These are phyloP conservation scores for Psittacula cyanocephala DNA, from an alignment of 2,113 vertebrate genomes.

Conservation along the genomic window DNA sequence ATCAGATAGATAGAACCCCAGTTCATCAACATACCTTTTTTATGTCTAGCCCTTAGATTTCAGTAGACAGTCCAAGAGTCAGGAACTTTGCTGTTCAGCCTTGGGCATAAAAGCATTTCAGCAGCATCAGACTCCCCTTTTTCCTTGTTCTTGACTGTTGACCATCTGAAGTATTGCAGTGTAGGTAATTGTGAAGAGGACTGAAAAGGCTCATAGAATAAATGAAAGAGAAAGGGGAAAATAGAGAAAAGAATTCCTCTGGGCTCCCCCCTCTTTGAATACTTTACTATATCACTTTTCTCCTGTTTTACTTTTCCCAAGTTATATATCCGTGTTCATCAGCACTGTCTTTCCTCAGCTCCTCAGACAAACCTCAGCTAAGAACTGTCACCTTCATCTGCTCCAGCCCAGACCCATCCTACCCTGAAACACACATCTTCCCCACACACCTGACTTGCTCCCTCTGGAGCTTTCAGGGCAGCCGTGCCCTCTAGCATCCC, in stretches of 20 bases:
- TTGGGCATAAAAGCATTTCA: not conserved
- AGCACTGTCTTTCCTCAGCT: not conserved
- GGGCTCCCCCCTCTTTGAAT: not conserved
- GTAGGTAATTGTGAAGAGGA: not conserved
- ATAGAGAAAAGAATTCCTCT: not conserved
- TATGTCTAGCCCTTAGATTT: not conserved
- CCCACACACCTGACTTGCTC: not conserved
- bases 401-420: not conserved
- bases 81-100: not conserved
- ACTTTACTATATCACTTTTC: not conserved
- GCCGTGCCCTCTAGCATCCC: not conserved
- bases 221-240: not conserved
- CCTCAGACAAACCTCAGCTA: not conserved
- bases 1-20: not conserved
- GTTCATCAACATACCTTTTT: not conserved
- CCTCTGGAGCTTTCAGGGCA: not conserved
- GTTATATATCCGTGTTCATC: accelerated
- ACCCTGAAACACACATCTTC: not conserved
- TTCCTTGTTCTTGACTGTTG: not conserved
- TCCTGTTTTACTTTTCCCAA: not conserved
- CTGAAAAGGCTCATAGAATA: not conserved
- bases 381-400: not conserved
- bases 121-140: not conserved
- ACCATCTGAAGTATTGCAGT: not conserved
- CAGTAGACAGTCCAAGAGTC: not conserved